Evolutionary conservation across 1,140 invertebrate genomes (phyloP).

Genomic region (Hirudo medicinalis): DNA sequence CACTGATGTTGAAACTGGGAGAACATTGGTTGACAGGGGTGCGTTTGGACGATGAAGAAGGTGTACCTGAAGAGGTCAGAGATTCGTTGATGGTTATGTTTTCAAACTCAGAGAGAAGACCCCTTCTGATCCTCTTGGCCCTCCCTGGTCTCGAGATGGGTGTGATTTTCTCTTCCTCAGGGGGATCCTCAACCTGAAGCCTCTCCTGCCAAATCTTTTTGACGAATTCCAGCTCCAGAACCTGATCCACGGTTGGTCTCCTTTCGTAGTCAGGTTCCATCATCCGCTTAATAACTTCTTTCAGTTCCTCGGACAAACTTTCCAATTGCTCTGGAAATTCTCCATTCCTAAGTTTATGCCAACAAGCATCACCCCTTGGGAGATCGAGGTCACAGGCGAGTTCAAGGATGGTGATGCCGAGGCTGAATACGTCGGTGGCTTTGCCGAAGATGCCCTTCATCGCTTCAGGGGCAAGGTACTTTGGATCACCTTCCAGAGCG

Average conservation of each 20-base stretch:
- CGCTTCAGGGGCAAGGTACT: conserved; percentile 60
- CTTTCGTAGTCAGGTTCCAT: conserved; percentile 44
- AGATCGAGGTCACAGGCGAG: conserved; percentile 56
- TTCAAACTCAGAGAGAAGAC: background rate
- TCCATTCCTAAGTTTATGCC: conserved; percentile 54
- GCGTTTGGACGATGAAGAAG: too few species aligned
- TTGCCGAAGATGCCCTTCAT: conserved; percentile 51
- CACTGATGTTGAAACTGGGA: too few species aligned
- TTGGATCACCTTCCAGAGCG: conserved; percentile 58
- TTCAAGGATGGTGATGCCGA: conserved; percentile 61
- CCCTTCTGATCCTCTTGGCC: background rate
- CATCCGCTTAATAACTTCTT: conserved; percentile 48
- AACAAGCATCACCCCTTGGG: conserved; percentile 52
- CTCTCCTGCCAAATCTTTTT: conserved; percentile 29
- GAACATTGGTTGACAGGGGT: too few species aligned
- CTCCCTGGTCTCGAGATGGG: background rate
- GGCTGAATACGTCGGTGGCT: conserved; percentile 45
- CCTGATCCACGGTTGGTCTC: conserved; percentile 46
- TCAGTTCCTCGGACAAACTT: conserved; percentile 47
- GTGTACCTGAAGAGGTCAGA: too few species aligned
- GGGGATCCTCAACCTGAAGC: conserved; percentile 7
- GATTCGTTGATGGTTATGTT: too few species aligned
- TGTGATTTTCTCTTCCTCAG: background rate
- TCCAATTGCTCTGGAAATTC: conserved; percentile 41
- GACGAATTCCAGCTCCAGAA: conserved; percentile 38